Base-by-base conservation (phyloP, 1,140 invertebrate species). In the Trichonephila clavipes region DNA sequence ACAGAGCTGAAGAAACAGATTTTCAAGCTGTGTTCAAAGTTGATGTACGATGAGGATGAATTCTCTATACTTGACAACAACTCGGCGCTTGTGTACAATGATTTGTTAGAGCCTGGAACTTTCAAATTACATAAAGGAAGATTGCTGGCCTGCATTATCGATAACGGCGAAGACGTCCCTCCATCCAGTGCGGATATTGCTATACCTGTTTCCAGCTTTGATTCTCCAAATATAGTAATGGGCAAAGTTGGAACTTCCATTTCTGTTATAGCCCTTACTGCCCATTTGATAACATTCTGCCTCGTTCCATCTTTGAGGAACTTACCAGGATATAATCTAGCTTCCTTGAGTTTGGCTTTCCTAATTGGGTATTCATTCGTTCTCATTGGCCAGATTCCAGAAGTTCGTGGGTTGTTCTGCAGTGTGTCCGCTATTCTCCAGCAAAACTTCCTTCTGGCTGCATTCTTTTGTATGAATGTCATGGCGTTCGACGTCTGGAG, bases 401-500 rank as follows among this genome's bases (percentile, higher is more conserved):
- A 88, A 28, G 89, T 94, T 4, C 58, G 81, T 5, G 92, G 24
- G 62, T 21, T 85, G 88, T 64, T 95, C 10, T 96, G 96, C 93
- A 94, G 95, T 14, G 94, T 95, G 2, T 95, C 96, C 0, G 95
- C 96, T 0, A 51, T 93, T 7, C 89, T 95, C 12, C 96, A 96
- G 8, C 96, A 96, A 92, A 97, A 96, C 95, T 95, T 96, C 58
- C 96, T 97, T 94, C 95, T 97, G 44, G 95, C 96, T 0, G 96
- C 96, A 0, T 97, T 97, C 94, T 96, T 96, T 93, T 97, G 97
- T 97, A 97, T 96, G 96, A 96, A 96, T 77, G 96, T 97, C 2
- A 96, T 97, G 95, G 96, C 97, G 0, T 97, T 96, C 95, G 97
- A 97, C 94, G 96, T 97, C 2, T 97, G 96, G 95, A 95, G 96